Conservation (phyloP, 2,113 vertebrate genomes). For the Mohoua ochrocephala region DNA sequence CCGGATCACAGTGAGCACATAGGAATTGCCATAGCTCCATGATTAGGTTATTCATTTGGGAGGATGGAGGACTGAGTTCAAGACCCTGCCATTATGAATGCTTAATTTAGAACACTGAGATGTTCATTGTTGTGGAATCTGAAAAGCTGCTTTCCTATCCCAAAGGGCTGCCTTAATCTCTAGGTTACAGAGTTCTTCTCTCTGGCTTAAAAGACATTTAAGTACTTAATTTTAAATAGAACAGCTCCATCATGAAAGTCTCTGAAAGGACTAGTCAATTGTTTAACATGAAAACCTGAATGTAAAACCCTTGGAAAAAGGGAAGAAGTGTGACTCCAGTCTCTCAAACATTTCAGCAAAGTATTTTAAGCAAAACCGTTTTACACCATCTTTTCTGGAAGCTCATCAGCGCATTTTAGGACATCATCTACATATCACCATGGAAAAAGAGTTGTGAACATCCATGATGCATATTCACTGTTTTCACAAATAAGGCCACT, state of each 20-base stretch:
- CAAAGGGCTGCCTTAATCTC: not conserved
- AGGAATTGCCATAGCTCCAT: not conserved
- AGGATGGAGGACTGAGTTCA: not conserved
- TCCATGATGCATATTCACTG: not conserved
- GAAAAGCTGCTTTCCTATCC: not conserved
- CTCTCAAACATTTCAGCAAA: not conserved
- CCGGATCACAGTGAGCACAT: accelerated
- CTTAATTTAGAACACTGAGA: not conserved
- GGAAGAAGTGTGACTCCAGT: not conserved
- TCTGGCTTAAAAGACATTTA: not conserved
- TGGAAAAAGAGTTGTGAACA: not conserved
- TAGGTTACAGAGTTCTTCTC: not conserved
- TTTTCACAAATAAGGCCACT: not conserved
- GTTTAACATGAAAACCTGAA: not conserved
- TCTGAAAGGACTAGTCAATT: not conserved
- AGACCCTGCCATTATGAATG: not conserved
- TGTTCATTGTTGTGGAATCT: not conserved
- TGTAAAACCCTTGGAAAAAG: not conserved
- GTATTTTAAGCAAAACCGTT: not conserved
- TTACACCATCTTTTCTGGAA: not conserved
- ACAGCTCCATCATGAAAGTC: not conserved
- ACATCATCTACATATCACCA: not conserved
- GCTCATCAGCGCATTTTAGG: not conserved
- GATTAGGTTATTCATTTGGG: not conserved
- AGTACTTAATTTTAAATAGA: not conserved